Percentiles rank a stretch among this genome's conserved stretches.
Evolutionary conservation across 1,140 invertebrate species (phyloP).

Genomic region (Dysdera silvatica): DNA sequence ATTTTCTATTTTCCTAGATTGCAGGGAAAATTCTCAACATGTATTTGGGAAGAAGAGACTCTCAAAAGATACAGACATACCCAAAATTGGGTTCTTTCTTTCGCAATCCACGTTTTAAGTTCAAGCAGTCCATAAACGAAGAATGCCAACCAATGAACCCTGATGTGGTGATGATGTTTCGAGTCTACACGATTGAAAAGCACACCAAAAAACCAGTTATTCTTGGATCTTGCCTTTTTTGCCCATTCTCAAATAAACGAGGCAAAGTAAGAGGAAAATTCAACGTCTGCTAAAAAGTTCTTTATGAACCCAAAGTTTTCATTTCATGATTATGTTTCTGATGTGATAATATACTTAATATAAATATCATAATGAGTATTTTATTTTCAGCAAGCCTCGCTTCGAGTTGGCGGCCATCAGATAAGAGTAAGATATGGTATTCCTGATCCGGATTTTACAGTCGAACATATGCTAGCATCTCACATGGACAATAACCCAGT

Average conservation of each 20-base stretch:
- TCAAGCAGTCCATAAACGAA: slow-evolving; percentile 40
- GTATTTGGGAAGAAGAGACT: slow-evolving; percentile 36
- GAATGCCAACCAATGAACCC: slow-evolving; percentile 38
- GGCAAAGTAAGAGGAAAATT: slow-evolving; percentile 21
- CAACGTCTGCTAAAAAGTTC: too few species aligned
- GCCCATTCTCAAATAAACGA: slow-evolving; percentile 36
- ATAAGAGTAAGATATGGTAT: slow-evolving; percentile 37
- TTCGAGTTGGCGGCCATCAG: slow-evolving; percentile 43
- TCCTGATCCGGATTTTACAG: slow-evolving; percentile 34
- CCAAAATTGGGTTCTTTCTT: slow-evolving; percentile 39
- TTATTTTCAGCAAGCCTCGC: slow-evolving; percentile 21
- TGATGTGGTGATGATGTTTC: slow-evolving; percentile 41
- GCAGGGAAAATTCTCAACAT: slow-evolving; percentile 43
- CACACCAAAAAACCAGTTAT: slow-evolving; percentile 39
- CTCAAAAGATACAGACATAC: slow-evolving; percentile 40
- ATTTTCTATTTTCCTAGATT: slow-evolving; percentile 36
- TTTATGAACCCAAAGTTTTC: not conserved
- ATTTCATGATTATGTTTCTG: too few species aligned
- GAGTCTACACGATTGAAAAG: slow-evolving; percentile 43
- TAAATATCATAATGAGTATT: not conserved
- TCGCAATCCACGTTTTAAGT: slow-evolving; percentile 41
- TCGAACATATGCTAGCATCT: slow-evolving; percentile 33
- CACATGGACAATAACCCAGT: slow-evolving; percentile 40
- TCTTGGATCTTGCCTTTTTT: slow-evolving; percentile 43
- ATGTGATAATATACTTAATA: not conserved